Evolutionary conservation across 1,140 invertebrate genomes (phyloP).

Genomic region (Drosophila serrata): DNA sequence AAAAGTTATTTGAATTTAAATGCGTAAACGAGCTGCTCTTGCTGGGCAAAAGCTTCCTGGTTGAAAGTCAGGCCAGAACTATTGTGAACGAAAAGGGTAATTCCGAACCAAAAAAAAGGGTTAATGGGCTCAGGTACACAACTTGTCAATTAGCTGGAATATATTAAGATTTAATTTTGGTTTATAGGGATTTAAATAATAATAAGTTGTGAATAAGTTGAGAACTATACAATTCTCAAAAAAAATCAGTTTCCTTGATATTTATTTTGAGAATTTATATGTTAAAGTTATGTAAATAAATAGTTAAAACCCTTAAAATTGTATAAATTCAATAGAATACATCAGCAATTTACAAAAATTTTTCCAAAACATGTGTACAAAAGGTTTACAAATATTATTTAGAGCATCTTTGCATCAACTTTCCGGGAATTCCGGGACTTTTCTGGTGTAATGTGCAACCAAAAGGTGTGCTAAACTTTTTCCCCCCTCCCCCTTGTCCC

Average conservation of each 20-base stretch:
- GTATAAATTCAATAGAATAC: not conserved
- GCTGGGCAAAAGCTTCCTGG: constrained; percentile 53
- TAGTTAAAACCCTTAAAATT: not conserved
- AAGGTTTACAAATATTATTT: not conserved
- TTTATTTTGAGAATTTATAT: too few relatives aligned
- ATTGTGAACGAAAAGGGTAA: constrained; percentile 27
- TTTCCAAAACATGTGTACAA: not conserved
- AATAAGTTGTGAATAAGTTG: not conserved
- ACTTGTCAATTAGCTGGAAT: not conserved
- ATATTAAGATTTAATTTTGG: not conserved
- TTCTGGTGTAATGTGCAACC: constrained; percentile 46
- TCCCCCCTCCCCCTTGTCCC: constrained; percentile 1
- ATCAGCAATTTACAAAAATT: too few relatives aligned
- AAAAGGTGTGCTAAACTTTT: constrained; percentile 74
- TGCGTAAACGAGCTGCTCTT: constrained; percentile 77
- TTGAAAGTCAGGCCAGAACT: constrained; percentile 39
- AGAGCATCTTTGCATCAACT: constrained; percentile 27
- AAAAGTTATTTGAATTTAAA: constrained; percentile 84
- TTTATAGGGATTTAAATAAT: not conserved
- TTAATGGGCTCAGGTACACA: not conserved
- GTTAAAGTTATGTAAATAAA: too few relatives aligned
- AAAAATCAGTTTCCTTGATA: not conserved
- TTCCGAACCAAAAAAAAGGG: constrained; percentile 9
- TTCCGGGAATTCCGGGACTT: not conserved
- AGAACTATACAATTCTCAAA: not conserved